These are phyloP conservation scores for Calidris pugnax DNA, from an alignment of 2,113 vertebrate genomes.

Conservation along the genomic window DNA sequence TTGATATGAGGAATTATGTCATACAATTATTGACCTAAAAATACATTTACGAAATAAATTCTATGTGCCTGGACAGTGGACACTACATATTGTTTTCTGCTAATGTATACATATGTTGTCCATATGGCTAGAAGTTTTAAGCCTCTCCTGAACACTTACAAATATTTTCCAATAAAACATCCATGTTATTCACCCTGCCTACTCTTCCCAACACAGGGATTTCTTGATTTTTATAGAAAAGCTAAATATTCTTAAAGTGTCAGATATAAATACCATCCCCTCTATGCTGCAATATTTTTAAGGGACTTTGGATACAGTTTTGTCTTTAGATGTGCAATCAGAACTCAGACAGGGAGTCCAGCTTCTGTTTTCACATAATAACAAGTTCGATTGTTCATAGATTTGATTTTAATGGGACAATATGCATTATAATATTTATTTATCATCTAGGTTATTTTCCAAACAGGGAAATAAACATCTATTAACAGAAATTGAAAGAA, in stretches of 20 bases:
- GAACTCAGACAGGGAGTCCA: background rate
- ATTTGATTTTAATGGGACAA: background rate
- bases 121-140: background rate
- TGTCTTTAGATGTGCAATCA: background rate
- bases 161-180: conserved; percentile 4
- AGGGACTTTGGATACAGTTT: background rate
- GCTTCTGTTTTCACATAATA: background rate
- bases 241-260: background rate
- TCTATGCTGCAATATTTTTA: background rate
- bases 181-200: background rate
- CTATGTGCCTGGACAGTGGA: background rate
- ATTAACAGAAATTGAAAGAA: background rate
- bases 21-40: background rate
- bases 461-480: background rate
- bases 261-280: background rate
- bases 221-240: background rate
- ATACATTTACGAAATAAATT: background rate
- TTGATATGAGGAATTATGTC: background rate
- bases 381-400: background rate
- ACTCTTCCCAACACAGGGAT: background rate
- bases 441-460: background rate
- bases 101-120: background rate
- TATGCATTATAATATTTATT: background rate
- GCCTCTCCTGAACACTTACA: background rate
- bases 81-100: background rate